Conservation (phyloP, 2,797 vertebrate genomes). For the Allenopithecus nigroviridis region DNA sequence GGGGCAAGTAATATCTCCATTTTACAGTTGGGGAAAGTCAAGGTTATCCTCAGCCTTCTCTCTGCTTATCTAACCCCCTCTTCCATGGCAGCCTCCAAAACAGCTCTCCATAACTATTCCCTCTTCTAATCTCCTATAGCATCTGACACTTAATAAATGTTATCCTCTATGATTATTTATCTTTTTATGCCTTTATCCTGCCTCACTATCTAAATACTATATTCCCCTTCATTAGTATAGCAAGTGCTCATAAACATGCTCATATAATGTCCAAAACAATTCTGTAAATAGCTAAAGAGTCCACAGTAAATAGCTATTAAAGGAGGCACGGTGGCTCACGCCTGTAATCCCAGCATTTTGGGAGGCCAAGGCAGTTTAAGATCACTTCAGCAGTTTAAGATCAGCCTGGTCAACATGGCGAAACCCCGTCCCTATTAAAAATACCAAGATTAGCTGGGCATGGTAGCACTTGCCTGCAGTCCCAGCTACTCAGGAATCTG, state of each 20-base stretch:
- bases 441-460: no score
- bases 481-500: no score
- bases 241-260: not conserved
- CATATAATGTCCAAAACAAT: constrained; percentile 5
- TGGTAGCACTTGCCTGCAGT: no score
- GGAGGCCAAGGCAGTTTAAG: no score
- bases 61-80: not conserved
- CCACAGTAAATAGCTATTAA: constrained; percentile 28
- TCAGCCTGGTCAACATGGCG: no score
- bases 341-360: no score
- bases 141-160: constrained; percentile 31
- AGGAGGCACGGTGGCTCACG: no score
- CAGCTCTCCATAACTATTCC: not conserved
- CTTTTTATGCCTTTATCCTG: not conserved
- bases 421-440: no score
- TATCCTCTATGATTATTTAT: not conserved
- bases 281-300: constrained; percentile 29
- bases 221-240: not conserved
- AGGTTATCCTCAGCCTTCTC: not conserved
- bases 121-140: not conserved
- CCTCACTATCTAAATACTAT: not conserved
- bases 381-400: no score
- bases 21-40: not conserved
- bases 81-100: not conserved
- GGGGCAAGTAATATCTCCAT: not conserved